phyloP scores from a whole-genome alignment of 2,888 invertebrate genomes.

The Lumbricus terrestris region DNA sequence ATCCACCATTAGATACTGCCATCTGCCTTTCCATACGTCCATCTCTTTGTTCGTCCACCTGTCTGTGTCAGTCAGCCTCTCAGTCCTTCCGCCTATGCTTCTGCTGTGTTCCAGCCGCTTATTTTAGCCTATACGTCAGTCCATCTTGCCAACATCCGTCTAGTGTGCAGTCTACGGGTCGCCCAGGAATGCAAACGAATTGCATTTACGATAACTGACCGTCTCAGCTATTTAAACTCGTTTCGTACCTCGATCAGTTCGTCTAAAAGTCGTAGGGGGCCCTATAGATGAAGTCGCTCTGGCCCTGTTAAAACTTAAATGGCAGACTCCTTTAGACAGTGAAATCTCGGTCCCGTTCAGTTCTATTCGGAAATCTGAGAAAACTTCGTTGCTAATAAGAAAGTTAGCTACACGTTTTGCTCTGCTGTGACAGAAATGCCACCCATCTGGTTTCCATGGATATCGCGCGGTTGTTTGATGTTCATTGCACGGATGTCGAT shows the following conservation, averaged over 20 bases:
- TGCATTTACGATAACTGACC: neutral
- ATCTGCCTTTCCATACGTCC: neutral
- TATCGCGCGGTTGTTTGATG: neutral
- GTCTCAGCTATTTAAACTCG: constrained; percentile 3
- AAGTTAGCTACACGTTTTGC: neutral
- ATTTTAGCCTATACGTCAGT: neutral
- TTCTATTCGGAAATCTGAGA: neutral
- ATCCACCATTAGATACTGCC: neutral
- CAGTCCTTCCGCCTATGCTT: neutral
- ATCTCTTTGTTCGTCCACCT: neutral
- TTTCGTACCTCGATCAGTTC: neutral
- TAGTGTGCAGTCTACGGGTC: neutral
- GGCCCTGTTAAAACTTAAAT: neutral
- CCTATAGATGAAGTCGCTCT: neutral
- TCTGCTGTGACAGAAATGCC: neutral
- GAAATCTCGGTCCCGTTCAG: neutral
- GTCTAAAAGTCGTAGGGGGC: no score
- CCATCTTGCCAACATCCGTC: neutral
- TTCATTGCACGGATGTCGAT: neutral
- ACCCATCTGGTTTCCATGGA: neutral
- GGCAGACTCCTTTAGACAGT: neutral
- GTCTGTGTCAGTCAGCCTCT: neutral
- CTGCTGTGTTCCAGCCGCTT: neutral
- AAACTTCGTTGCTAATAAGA: neutral
- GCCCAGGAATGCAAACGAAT: neutral